Conservation (phyloP, 2,888 invertebrate species). For the Papilio gigon region DNA sequence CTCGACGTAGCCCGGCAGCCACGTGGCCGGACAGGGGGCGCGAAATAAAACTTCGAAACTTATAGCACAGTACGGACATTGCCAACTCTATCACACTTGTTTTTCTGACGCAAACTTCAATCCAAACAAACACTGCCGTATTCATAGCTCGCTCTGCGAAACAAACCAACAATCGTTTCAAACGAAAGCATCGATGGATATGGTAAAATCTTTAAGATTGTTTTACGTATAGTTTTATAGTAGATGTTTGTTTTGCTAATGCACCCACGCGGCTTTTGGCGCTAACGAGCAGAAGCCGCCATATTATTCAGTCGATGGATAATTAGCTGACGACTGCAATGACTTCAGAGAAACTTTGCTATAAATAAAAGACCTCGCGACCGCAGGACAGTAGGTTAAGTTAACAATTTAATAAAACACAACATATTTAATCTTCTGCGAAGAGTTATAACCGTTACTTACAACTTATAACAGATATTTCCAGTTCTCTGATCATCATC, state of each 20-base stretch:
- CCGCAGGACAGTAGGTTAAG: neutral
- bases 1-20: constrained; percentile 48
- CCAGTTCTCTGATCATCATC: no score
- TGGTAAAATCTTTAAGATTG: neutral
- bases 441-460: no score
- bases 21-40: constrained; percentile 51
- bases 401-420: neutral
- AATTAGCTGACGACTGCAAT: constrained; percentile 47
- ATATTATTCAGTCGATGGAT: constrained; percentile 49
- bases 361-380: constrained; percentile 11
- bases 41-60: constrained; percentile 64
- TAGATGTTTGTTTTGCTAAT: constrained; percentile 43
- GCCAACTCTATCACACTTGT: constrained; percentile 43
- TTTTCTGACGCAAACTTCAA: constrained; percentile 43
- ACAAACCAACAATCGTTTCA: neutral
- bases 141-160: neutral
- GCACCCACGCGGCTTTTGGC: constrained; percentile 61
- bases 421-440: no score
- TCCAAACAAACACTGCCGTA: neutral
- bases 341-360: constrained; percentile 27
- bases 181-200: constrained; percentile 28
- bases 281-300: constrained; percentile 53
- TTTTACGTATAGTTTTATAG: constrained; percentile 12
- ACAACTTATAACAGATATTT: no score
- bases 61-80: constrained; percentile 57